phyloP scores from a whole-genome alignment of 2,888 invertebrate genomes.

The Orchestes rusci region DNA sequence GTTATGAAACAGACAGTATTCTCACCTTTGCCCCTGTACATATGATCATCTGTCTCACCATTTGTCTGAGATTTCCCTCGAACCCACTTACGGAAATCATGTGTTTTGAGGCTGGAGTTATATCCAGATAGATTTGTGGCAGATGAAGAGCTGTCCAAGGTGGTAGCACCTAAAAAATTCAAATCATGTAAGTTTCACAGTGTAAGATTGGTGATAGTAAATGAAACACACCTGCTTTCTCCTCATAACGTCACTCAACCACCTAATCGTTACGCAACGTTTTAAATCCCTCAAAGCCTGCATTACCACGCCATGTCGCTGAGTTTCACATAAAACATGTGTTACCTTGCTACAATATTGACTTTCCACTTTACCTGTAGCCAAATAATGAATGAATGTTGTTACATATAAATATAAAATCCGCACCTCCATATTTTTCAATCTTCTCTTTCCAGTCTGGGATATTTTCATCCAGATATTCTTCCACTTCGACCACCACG shows the following conservation, averaged over 20 bases:
- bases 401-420: neutral
- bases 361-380: conserved; percentile 72
- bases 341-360: conserved; percentile 82
- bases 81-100: conserved; percentile 86
- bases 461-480: conserved; percentile 37
- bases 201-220: neutral
- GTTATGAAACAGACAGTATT: neutral
- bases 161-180: conserved; percentile 54
- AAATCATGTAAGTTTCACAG: neutral
- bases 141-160: conserved; percentile 94
- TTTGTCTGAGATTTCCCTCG: conserved; percentile 73
- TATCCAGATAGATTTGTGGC: conserved; percentile 57
- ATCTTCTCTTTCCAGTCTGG: conserved; percentile 42
- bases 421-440: conserved; percentile 40
- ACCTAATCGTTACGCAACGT: conserved; percentile 73
- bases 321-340: conserved; percentile 86
- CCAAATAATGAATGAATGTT: too few species aligned
- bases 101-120: conserved; percentile 67
- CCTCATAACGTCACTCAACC: conserved; percentile 86
- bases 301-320: conserved; percentile 84
- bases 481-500: conserved; percentile 48
- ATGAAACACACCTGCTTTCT: conserved; percentile 54
- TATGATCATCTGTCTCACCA: conserved; percentile 77
- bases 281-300: conserved; percentile 66
- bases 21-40: conserved; percentile 78